phyloP scores from a whole-genome alignment of 2,888 invertebrate species.

The Octonoba sinensis region DNA sequence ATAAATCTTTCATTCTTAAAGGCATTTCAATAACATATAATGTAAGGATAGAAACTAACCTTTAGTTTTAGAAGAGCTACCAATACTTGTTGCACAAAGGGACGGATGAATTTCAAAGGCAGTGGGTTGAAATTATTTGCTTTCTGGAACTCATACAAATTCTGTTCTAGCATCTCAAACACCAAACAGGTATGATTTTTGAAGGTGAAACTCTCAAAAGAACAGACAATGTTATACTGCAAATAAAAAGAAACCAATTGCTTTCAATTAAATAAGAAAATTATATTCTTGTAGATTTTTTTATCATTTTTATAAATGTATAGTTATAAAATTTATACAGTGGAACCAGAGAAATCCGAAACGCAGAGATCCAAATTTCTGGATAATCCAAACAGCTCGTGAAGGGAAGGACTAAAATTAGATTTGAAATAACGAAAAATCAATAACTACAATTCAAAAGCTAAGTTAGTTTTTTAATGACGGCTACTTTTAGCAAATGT shows the following conservation, averaged over 20 bases:
- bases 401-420: too few species aligned
- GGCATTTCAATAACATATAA: too few species aligned
- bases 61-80: conserved; percentile 85
- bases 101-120: conserved; percentile 97
- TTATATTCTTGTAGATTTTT: background rate
- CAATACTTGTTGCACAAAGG: conserved; percentile 97
- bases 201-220: conserved; percentile 99
- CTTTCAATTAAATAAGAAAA: background rate
- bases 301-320: too few species aligned
- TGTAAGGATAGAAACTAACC: conserved; percentile 73
- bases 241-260: background rate
- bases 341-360: too few species aligned
- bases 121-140: conserved; percentile 99
- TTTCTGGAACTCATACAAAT: conserved; percentile 99
- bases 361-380: too few species aligned
- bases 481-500: too few species aligned
- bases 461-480: too few species aligned
- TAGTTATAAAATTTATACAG: too few species aligned
- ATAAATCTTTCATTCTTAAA: too few species aligned
- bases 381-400: too few species aligned
- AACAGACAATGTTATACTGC: conserved; percentile 97
- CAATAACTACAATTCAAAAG: too few species aligned
- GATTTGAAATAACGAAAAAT: too few species aligned
- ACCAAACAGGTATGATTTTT: conserved; percentile 99
- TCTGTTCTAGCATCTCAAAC: conserved; percentile 99